Evolutionary conservation across 2,888 invertebrate genomes (phyloP).

Genomic region (Steinernema scapterisci): DNA sequence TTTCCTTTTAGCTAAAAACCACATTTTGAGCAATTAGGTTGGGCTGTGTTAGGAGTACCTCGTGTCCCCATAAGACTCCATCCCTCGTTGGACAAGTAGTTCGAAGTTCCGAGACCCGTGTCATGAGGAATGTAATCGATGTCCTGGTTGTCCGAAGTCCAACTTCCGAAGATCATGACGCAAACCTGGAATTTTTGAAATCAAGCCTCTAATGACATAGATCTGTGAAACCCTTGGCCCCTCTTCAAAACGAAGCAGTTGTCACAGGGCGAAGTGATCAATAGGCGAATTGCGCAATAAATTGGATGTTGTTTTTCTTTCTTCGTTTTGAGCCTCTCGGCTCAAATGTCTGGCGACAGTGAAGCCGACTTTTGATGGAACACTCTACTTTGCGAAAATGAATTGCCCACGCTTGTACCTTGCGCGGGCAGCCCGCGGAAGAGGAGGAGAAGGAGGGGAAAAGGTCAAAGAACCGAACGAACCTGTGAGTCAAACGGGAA

Average conservation of each 20-base stretch:
- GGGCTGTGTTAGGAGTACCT: slow-evolving; percentile 18
- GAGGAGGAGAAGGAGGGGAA: too few relatives aligned
- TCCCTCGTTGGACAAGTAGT: slow-evolving; percentile 43
- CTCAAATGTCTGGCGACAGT: slow-evolving; percentile 30
- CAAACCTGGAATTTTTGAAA: slow-evolving; percentile 24
- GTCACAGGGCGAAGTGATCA: background rate
- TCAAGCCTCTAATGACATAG: too few relatives aligned
- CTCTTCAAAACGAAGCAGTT: background rate
- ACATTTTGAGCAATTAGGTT: background rate
- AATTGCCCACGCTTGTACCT: slow-evolving; percentile 2
- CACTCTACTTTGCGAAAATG: slow-evolving; percentile 1
- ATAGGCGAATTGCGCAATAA: slow-evolving; percentile 11
- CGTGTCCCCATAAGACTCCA: slow-evolving; percentile 40
- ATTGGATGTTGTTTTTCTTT: slow-evolving; percentile 10
- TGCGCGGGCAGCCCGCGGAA: too few relatives aligned
- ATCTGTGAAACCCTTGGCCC: background rate
- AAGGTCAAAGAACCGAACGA: background rate
- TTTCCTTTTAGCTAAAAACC: slow-evolving; percentile 35
- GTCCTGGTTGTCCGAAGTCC: slow-evolving; percentile 41
- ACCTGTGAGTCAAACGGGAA: slow-evolving; percentile 43
- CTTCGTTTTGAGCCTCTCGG: background rate
- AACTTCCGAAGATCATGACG: slow-evolving; percentile 39
- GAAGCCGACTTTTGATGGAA: slow-evolving; percentile 14
- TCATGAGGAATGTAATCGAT: slow-evolving; percentile 40
- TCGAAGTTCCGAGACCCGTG: slow-evolving; percentile 35